These are phyloP conservation scores for Microhierax caerulescens DNA, from an alignment of 2,797 vertebrate genomes.

Conservation along the genomic window DNA sequence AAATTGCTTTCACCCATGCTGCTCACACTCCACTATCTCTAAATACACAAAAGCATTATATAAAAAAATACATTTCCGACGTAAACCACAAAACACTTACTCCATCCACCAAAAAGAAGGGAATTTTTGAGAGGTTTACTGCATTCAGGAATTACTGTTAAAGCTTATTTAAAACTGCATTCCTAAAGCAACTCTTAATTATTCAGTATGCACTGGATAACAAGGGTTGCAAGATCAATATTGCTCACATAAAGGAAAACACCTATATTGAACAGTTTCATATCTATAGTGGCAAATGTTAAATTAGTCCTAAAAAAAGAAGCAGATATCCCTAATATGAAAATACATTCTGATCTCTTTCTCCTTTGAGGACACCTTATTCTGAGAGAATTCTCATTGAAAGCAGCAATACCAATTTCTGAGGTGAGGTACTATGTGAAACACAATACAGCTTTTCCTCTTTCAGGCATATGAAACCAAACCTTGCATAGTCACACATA, in stretches of 20 bases:
- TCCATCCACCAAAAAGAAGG: neutral
- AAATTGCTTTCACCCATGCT: neutral
- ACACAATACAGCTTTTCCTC: neutral
- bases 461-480: neutral
- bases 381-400: neutral
- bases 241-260: neutral
- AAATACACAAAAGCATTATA: neutral
- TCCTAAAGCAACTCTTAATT: neutral
- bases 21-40: neutral
- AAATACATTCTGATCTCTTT: neutral
- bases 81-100: neutral
- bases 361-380: neutral
- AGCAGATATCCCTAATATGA: neutral
- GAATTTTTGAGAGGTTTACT: neutral
- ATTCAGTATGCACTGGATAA: neutral
- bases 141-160: neutral
- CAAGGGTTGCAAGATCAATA: neutral
- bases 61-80: neutral
- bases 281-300: neutral
- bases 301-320: neutral
- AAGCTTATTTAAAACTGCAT: neutral
- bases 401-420: neutral
- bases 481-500: neutral
- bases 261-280: neutral
- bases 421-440: rapidly evolving